Base-by-base conservation (phyloP, 2,888 invertebrate genomes). In the Argyresthia albistria region DNA sequence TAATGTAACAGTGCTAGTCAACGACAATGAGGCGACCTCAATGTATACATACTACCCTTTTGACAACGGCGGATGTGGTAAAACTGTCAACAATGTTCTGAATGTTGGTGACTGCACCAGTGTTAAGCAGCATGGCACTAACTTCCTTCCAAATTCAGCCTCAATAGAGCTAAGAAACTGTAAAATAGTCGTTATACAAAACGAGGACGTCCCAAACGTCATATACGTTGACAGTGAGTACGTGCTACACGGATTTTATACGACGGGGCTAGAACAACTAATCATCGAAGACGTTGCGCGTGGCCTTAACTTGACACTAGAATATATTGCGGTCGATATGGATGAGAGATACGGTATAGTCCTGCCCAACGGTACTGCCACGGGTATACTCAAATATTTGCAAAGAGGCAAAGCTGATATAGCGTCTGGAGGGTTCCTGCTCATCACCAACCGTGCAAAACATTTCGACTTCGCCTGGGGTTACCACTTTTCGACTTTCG, bases 11-110 rank as follows among this genome's bases (percentile, higher is more conserved):
- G 9, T 45, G 9, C 14, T 45, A 14, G 45, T 9, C 4, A 45
- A 45, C 4, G 14, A 45, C 14, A 45, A 10, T 54, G 53, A 12
- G 35, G 42, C 14, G 42, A 55, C 12, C 25, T 53, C 3, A 14
- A 46, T 43, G 11, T 56, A 9, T 58, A 53, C 42, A 56, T 59
- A 58, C 54, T 55, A 52, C 37, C 59, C 60, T 4, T 59, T 57
- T 48, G 43, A 47, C 11, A 53, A 59, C 12, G 49, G 54, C 8
- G 52, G 47, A 35, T 61, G 60, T 51, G 60, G 59, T 2, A 52
- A 46, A 11, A 52, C n/a, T 42, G 46, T 55, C 15, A 49, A 55
- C 35, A 11, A 55, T 6, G 39, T 55, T 0, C n/a, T 53, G 8
- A 53, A 50, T 12, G 45, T 56, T 36, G 55, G 55, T 12, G 8